phyloP scores from a whole-genome alignment of 1,140 invertebrate species.

The Eciton burchellii region DNA sequence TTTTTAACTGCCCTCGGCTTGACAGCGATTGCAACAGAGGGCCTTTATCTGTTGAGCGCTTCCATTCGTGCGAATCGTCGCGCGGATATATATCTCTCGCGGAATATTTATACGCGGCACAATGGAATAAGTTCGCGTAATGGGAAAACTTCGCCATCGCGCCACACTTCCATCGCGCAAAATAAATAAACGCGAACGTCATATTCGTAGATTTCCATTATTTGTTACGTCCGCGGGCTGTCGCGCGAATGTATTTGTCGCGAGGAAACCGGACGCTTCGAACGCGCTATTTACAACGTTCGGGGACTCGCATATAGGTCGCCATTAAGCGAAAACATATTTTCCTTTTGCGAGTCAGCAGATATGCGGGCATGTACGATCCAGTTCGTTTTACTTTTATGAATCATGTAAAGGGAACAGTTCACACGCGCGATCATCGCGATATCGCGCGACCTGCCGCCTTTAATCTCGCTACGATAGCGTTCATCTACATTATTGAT shows the following conservation, averaged over 20 bases:
- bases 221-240: conserved; percentile 28
- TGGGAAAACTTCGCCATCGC: conserved; percentile 41
- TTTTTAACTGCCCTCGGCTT: not conserved
- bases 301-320: not conserved
- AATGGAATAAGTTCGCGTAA: conserved; percentile 42
- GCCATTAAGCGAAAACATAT: not conserved
- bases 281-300: conserved; percentile 42
- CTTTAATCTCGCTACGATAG: too few species aligned
- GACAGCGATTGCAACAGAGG: not conserved
- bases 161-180: conserved; percentile 31
- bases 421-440: too few species aligned
- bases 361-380: too few species aligned
- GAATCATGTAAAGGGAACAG: too few species aligned
- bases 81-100: not conserved
- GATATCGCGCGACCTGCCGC: too few species aligned
- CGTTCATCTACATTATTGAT: too few species aligned
- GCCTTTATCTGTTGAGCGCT: conserved; percentile 6
- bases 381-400: too few species aligned
- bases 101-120: conserved; percentile 17
- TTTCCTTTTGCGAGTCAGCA: conserved; percentile 15
- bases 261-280: not conserved
- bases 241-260: conserved; percentile 9
- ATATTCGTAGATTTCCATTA: conserved; percentile 44
- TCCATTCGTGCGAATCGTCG: not conserved
- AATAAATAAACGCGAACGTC: conserved; percentile 51